A percentile compares a stretch with the other conserved stretches of the same genome.
Evolutionary conservation across 2,888 invertebrate species (phyloP).

Genomic region (Cantharis nigra): DNA sequence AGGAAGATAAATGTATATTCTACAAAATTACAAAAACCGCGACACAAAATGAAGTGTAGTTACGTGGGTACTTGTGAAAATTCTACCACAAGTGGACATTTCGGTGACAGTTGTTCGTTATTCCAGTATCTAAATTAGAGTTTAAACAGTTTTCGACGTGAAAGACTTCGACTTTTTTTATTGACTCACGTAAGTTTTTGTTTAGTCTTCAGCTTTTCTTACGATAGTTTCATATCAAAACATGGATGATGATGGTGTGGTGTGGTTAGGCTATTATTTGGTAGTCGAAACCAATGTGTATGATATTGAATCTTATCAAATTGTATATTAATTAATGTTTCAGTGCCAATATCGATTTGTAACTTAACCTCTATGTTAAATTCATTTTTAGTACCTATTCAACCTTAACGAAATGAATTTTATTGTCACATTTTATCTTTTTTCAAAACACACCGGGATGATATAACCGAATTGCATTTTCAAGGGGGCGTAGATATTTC

Average conservation of each 20-base stretch:
- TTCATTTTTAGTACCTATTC: neutral
- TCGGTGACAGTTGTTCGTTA: constrained; percentile 19
- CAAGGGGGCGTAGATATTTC: neutral
- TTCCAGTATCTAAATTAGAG: constrained; percentile 2
- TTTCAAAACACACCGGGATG: neutral
- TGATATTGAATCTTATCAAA: neutral
- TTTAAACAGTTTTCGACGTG: neutral
- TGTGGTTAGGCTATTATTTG: neutral
- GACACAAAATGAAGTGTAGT: constrained; percentile 16
- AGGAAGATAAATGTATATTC: neutral
- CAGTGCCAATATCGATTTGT: neutral
- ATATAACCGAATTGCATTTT: neutral
- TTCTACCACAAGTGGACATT: constrained; percentile 17
- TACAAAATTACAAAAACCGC: neutral
- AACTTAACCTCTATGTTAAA: neutral
- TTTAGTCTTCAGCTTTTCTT: neutral
- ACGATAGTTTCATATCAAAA: neutral
- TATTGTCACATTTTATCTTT: neutral
- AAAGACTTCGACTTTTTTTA: neutral
- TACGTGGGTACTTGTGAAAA: constrained; percentile 19
- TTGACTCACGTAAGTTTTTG: neutral
- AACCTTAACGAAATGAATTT: neutral
- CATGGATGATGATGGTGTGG: neutral
- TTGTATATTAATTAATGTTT: neutral
- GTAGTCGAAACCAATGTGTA: neutral